A percentile compares a stretch with the other conserved stretches of the same genome.
Evolutionary conservation across 2,113 vertebrate genomes (phyloP).

Genomic region (Campylomormyrus tamandua): DNA sequence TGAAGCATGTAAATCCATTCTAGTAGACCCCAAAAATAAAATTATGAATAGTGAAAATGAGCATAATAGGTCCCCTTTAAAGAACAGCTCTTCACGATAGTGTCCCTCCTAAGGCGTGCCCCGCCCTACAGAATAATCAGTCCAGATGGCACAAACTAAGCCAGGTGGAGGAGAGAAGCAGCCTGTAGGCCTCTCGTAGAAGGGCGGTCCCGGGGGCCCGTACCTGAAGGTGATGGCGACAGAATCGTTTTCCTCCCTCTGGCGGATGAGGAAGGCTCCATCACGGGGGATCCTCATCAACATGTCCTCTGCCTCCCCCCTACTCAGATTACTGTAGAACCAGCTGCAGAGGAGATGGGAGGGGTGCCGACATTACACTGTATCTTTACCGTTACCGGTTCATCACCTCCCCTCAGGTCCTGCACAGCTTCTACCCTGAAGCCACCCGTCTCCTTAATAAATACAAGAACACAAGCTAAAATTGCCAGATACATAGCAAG

Average conservation of each 20-base stretch:
- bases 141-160: not conserved
- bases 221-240: conserved; percentile 96
- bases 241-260: conserved; percentile 76
- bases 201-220: not conserved
- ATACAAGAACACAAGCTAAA: not conserved
- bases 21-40: not conserved
- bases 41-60: not conserved
- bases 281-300: conserved; percentile 87
- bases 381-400: not conserved
- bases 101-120: not conserved
- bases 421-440: not conserved
- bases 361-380: not conserved
- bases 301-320: conserved; percentile 91
- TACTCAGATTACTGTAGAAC: conserved; percentile 88
- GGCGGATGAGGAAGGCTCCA: conserved; percentile 89
- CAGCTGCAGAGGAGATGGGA: conserved; percentile 61
- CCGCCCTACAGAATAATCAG: not conserved
- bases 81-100: not conserved
- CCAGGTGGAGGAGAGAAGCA: not conserved
- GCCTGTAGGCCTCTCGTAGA: not conserved
- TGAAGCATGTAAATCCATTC: not conserved
- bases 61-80: not conserved
- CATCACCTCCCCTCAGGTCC: not conserved
- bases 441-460: not conserved
- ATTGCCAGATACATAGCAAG: not conserved